Base-by-base conservation (phyloP, 2,888 invertebrate species). In the Bombylius discolor region DNA sequence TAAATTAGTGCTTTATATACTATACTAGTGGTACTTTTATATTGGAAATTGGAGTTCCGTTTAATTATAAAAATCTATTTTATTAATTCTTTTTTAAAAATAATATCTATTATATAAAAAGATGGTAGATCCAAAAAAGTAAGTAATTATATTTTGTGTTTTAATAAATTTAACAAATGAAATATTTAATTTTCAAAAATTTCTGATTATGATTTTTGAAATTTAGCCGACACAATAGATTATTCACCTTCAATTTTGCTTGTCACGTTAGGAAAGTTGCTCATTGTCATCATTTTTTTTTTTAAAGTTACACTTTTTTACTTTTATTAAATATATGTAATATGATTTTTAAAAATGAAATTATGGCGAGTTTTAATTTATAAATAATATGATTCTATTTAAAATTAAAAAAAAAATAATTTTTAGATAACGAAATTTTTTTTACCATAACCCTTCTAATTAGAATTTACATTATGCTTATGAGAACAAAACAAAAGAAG, bases 81-180 rank as follows among this genome's bases (percentile, higher is more conserved):
- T 39, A 39, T 9, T 39, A 39, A 39, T 9, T 39, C 11, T 39
- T 9, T 9, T 39, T 39, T 9, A 9, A 39, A 39, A 39, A 39
- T 39, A 23, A 23, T 23, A 23, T 23, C 23, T 23, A 23, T 23
- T 23, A 23, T 23, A 23, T 23, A 23, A 23, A 42, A 64, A 53
- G 51, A 73, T 73, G 72, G 71, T 71, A 61, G 72, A 73, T 62
- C 67, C 73, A 34, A 73, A 73, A 59, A 70, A 71, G 72, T 73
- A 66, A 72, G 72, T 71, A 60, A 56, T 39, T 4, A 12, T n/a
- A 33, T 23, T 23, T 23, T 23, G 23, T 23, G 3, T 23, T 23
- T 23, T 23, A 23, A 23, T 23, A 23, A 5, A 42, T 36, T 36
- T 11, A 42, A 42, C 1, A 42, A 42, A 42, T 42, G 4, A 42